Evolutionary conservation across 2,888 invertebrate species (phyloP).

Genomic region (Drosophila limbata): DNA sequence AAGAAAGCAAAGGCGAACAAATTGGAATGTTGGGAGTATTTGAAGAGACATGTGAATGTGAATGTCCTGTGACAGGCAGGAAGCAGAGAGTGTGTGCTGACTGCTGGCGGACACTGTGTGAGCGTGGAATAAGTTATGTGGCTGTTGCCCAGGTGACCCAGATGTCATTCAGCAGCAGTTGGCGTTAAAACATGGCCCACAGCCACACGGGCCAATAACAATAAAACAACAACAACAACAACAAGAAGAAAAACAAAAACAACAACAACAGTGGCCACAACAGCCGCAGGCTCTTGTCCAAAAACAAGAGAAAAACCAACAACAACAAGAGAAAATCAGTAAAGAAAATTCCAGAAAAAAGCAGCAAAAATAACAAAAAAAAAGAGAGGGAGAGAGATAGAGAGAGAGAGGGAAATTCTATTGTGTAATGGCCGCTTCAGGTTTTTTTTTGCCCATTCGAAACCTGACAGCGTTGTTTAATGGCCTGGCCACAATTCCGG

Average conservation of each 20-base stretch:
- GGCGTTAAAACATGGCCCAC: constrained; percentile 72
- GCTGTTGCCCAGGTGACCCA: constrained; percentile 74
- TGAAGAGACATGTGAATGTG: neutral
- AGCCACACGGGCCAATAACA: constrained; percentile 68
- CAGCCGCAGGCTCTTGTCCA: constrained; percentile 44
- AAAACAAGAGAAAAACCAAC: constrained; percentile 45
- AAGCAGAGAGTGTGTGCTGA: constrained; percentile 2
- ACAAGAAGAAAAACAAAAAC: constrained; percentile 72
- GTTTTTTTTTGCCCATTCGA: constrained; percentile 68
- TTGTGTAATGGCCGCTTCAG: constrained; percentile 79
- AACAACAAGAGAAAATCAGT: constrained; percentile 11
- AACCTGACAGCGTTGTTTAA: constrained; percentile 79
- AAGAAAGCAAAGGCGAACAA: neutral
- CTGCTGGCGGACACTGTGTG: constrained; percentile 11
- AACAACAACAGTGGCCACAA: constrained; percentile 45
- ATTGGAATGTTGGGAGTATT: neutral
- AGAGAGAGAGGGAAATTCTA: constrained; percentile 40
- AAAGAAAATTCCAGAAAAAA: constrained; percentile 7
- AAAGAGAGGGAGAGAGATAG: no score
- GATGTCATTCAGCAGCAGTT: constrained; percentile 72
- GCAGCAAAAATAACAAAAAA: constrained; percentile 9
- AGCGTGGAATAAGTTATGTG: constrained; percentile 55
- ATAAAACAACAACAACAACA: constrained; percentile 70
- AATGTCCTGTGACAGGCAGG: constrained; percentile 3
- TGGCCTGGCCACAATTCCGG: constrained; percentile 68